phyloP scores from a whole-genome alignment of 2,888 invertebrate species.

The Cyrtodaria siliqua region DNA sequence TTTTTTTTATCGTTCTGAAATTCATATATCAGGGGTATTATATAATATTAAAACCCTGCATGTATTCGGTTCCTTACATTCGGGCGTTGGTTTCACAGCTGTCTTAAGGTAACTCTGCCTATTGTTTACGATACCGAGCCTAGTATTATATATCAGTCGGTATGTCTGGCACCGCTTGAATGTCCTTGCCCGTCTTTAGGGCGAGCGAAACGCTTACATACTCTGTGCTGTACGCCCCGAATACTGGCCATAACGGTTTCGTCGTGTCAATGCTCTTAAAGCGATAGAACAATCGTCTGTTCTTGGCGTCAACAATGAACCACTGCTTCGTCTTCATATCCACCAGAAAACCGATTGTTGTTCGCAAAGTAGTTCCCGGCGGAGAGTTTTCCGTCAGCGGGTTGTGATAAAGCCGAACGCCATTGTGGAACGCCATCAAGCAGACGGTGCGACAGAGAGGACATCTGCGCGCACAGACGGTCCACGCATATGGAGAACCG shows the following conservation, averaged over 20 bases:
- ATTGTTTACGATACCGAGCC: too few relatives aligned
- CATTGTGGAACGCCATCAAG: conserved; percentile 69
- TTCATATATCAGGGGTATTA: too few relatives aligned
- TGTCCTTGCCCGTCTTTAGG: conserved; percentile 65
- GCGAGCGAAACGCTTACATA: conserved; percentile 64
- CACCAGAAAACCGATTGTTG: conserved; percentile 69
- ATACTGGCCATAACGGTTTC: conserved; percentile 69
- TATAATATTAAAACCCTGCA: too few relatives aligned
- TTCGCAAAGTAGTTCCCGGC: conserved; percentile 67
- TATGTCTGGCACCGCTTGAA: conserved; percentile 65
- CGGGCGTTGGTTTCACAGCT: too few relatives aligned
- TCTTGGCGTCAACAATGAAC: conserved; percentile 68
- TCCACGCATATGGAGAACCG: conserved; percentile 64
- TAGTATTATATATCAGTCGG: conserved; percentile 56
- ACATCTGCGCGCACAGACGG: conserved; percentile 68
- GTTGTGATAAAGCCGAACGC: conserved; percentile 66
- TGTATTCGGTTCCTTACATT: too few relatives aligned
- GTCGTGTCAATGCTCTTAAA: conserved; percentile 66
- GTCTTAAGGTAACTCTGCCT: too few relatives aligned
- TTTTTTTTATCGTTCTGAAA: too few relatives aligned
- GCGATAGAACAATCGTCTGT: conserved; percentile 60
- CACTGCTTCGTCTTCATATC: conserved; percentile 66
- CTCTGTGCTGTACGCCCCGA: conserved; percentile 70
- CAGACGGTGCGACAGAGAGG: conserved; percentile 71
- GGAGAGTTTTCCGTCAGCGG: conserved; percentile 64